These are phyloP conservation scores for Rhinoptilus africanus DNA, from an alignment of 2,113 vertebrate genomes.

Conservation along the genomic window DNA sequence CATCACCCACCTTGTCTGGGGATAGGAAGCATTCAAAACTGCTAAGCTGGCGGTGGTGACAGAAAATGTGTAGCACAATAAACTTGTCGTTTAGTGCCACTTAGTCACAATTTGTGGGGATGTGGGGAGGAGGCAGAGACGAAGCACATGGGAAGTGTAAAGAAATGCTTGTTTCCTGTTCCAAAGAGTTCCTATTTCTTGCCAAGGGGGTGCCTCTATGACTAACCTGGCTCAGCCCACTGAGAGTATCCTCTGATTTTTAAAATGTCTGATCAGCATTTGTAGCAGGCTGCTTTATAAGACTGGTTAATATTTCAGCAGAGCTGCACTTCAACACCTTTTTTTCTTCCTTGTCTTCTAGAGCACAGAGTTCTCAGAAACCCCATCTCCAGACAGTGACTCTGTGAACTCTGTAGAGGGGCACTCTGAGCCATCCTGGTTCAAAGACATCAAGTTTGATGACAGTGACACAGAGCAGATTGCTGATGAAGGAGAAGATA, in stretches of 20 bases:
- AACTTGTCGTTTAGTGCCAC: neutral
- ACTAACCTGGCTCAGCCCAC: neutral
- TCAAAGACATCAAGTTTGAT: constrained; percentile 99
- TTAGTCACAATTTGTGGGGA: neutral
- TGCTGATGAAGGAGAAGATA: constrained; percentile 89
- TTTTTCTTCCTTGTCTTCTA: constrained; percentile 58
- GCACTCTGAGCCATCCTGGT: constrained; percentile 98
- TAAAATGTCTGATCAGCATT: neutral
- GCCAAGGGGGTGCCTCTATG: neutral
- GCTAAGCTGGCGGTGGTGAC: neutral
- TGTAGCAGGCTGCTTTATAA: neutral
- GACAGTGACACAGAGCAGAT: constrained; percentile 97
- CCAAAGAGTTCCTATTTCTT: neutral
- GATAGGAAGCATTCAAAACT: neutral
- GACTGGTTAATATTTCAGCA: neutral
- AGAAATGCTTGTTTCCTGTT: neutral
- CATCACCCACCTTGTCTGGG: neutral
- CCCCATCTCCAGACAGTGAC: constrained; percentile 95
- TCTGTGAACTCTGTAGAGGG: constrained; percentile 96
- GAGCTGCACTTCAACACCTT: neutral
- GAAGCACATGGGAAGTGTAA: neutral
- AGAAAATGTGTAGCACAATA: neutral
- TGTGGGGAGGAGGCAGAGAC: neutral
- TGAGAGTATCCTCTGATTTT: neutral
- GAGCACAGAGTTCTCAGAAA: constrained; percentile 96